These are phyloP conservation scores for Ommatoiulus sabulosus DNA, from an alignment of 2,888 invertebrate species.

Conservation along the genomic window DNA sequence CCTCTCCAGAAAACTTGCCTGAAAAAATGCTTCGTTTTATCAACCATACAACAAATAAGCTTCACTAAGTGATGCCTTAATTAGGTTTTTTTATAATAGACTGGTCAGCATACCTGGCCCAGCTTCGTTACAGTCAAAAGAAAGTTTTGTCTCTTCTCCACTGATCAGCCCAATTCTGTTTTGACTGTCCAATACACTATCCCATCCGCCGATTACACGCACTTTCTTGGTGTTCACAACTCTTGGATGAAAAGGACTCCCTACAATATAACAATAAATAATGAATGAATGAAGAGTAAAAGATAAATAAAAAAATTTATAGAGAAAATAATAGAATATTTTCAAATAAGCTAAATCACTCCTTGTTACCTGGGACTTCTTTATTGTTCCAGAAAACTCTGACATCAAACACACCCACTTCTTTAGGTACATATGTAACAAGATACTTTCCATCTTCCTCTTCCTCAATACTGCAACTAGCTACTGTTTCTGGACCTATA, in stretches of 20 bases:
- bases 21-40: neutral
- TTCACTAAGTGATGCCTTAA: neutral
- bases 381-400: slow-evolving; percentile 77
- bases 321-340: neutral
- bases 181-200: slow-evolving; percentile 79
- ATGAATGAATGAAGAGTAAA: neutral
- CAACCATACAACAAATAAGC: neutral
- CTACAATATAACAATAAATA: slow-evolving; percentile 67
- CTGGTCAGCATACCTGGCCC: slow-evolving; percentile 79
- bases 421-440: slow-evolving; percentile 89
- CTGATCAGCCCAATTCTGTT: slow-evolving; percentile 69
- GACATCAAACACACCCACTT: slow-evolving; percentile 92
- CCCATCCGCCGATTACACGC: slow-evolving; percentile 87
- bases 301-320: neutral
- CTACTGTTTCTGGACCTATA: slow-evolving; percentile 73
- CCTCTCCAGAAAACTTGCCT: slow-evolving; percentile 73
- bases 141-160: slow-evolving; percentile 72
- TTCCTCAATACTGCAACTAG: slow-evolving; percentile 71
- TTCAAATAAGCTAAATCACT: neutral
- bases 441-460: slow-evolving; percentile 79
- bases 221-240: slow-evolving; percentile 81
- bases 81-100: neutral
- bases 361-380: slow-evolving; percentile 69
- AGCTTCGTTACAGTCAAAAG: slow-evolving; percentile 88
- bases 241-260: slow-evolving; percentile 86